These are phyloP conservation scores for Ladona fulva DNA, from an alignment of 1,140 invertebrate species.

Conservation along the genomic window DNA sequence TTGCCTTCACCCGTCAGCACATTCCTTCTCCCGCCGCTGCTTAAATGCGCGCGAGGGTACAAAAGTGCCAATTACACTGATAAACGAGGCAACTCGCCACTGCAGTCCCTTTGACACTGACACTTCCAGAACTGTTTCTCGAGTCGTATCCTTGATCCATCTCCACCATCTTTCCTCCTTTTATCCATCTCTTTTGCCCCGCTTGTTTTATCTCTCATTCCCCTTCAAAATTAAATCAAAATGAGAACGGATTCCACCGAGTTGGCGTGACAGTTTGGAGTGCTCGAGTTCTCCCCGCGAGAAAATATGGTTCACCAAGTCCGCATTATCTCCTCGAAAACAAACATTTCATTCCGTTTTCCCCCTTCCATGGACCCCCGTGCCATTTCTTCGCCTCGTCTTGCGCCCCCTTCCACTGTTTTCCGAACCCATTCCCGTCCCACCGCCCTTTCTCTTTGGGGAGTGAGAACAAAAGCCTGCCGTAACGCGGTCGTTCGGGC, in stretches of 20 bases:
- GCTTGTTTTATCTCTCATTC: background rate
- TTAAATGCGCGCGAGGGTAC: no score
- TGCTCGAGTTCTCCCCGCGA: background rate
- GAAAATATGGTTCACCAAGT: constrained; percentile 6
- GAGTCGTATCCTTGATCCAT: background rate
- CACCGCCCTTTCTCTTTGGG: no score
- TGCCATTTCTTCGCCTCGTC: background rate
- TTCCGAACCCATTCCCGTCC: no score
- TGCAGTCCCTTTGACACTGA: no score
- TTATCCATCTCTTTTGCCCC: background rate
- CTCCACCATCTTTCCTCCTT: background rate
- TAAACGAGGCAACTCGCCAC: no score
- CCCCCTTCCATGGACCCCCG: background rate
- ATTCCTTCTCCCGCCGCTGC: no score
- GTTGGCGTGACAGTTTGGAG: background rate
- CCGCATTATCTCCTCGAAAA: constrained; percentile 8
- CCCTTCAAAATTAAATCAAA: constrained; percentile 10
- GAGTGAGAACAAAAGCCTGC: no score
- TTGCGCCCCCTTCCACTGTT: no score
- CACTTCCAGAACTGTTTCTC: no score
- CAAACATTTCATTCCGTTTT: background rate
- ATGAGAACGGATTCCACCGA: background rate
- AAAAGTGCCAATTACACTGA: no score
- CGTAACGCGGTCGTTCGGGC: no score
- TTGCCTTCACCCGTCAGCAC: no score